Conservation (phyloP, 2,888 invertebrate species). For the Oscheius sp. region DNA sequence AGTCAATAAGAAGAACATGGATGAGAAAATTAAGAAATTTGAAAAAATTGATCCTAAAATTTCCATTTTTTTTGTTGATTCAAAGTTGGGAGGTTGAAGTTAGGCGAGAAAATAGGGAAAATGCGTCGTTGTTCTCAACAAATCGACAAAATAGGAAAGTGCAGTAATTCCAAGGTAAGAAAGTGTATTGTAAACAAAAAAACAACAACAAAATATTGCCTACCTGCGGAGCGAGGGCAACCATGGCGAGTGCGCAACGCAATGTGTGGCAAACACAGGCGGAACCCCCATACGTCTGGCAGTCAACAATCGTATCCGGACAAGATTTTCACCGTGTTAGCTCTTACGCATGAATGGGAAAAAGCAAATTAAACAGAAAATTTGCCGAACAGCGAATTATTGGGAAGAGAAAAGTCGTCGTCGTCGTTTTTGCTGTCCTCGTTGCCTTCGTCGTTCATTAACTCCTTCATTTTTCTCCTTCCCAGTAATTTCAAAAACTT, state of each 20-base stretch:
- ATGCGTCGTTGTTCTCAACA: background rate
- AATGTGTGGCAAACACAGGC: constrained; percentile 16
- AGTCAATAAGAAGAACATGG: background rate
- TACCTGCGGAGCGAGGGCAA: constrained; percentile 24
- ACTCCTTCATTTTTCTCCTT: too few species aligned
- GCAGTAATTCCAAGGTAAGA: background rate
- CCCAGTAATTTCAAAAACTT: too few species aligned
- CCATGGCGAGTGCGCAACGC: constrained; percentile 18
- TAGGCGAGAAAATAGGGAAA: background rate
- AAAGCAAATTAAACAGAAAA: too few species aligned
- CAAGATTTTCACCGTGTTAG: constrained; percentile 8
- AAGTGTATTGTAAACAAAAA: too few species aligned
- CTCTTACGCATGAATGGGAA: too few species aligned
- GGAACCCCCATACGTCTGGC: constrained; percentile 1
- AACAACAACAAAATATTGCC: background rate
- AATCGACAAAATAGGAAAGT: background rate
- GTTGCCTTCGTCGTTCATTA: too few species aligned
- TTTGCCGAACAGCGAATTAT: too few species aligned
- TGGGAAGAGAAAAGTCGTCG: too few species aligned
- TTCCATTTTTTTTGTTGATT: background rate
- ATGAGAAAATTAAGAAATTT: background rate
- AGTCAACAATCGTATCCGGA: constrained; percentile 28
- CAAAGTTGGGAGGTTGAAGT: too few species aligned
- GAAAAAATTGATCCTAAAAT: background rate
- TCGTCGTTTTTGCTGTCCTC: too few species aligned